Conservation (phyloP, 2,888 invertebrate species). For the Aleiodes alternator region DNA sequence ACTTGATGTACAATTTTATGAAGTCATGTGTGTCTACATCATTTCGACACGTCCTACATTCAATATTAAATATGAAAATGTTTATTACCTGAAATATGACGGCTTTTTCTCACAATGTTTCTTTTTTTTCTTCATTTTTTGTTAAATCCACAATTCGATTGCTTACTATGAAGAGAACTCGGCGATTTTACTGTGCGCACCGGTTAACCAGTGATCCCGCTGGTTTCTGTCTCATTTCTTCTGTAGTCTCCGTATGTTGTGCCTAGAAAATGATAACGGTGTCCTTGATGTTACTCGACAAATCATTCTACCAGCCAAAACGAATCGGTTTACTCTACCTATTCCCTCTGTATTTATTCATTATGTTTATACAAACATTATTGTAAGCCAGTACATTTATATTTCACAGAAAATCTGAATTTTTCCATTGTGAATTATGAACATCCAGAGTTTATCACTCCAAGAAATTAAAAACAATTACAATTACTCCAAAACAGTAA, state of each 20-base stretch:
- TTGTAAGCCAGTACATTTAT: too few relatives aligned
- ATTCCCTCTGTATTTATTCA: slow-evolving; percentile 12
- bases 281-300: slow-evolving; percentile 64
- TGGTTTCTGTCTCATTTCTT: slow-evolving; percentile 21
- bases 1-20: slow-evolving; percentile 5
- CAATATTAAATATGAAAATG: slow-evolving; percentile 4
- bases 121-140: not conserved
- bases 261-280: slow-evolving; percentile 64
- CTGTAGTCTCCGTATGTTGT: slow-evolving; percentile 35
- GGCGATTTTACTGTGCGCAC: slow-evolving; percentile 1
- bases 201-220: slow-evolving; percentile 36
- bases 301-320: slow-evolving; percentile 63
- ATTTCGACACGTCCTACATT: slow-evolving; percentile 31
- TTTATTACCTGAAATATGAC: not conserved
- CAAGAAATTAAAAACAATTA: too few relatives aligned
- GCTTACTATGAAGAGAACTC: not conserved
- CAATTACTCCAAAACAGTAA: too few relatives aligned
- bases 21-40: slow-evolving; percentile 31
- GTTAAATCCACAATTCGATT: not conserved
- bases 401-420: not conserved
- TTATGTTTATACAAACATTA: not conserved
- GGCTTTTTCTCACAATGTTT: too few relatives aligned
- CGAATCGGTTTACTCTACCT: slow-evolving; percentile 55
- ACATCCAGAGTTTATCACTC: too few relatives aligned
- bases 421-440: too few relatives aligned